phyloP scores from a whole-genome alignment of 2,797 vertebrate species.

The Petrocephalus schoutedeni region DNA sequence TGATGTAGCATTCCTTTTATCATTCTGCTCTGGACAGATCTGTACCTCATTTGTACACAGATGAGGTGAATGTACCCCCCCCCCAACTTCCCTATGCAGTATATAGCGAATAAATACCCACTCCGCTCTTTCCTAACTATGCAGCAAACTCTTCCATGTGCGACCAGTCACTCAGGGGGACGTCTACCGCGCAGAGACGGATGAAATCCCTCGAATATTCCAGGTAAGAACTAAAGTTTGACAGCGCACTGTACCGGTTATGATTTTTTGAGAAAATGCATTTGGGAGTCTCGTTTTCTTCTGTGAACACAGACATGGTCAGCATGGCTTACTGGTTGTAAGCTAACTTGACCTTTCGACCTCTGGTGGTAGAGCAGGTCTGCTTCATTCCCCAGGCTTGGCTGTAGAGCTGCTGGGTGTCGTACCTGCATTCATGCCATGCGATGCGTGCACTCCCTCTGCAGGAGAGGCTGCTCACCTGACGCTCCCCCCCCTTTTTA shows the following conservation, averaged over 20 bases:
- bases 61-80: neutral
- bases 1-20: neutral
- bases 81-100: neutral
- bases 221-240: constrained; percentile 68
- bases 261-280: neutral
- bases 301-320: neutral
- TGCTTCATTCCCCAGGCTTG: neutral
- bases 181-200: constrained; percentile 94
- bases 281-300: neutral
- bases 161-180: constrained; percentile 97
- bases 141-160: constrained; percentile 96
- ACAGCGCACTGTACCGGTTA: neutral
- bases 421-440: neutral
- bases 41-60: neutral
- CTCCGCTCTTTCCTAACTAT: constrained; percentile 16
- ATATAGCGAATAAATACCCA: neutral
- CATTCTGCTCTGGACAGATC: neutral
- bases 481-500: neutral
- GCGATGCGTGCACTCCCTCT: neutral
- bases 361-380: neutral
- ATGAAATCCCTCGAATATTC: constrained; percentile 98
- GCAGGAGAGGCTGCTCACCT: neutral
- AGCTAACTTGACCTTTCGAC: neutral
- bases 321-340: neutral
- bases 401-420: neutral